Evolutionary conservation across 2,888 invertebrate species (phyloP).

Genomic region (Gryllus longicercus): DNA sequence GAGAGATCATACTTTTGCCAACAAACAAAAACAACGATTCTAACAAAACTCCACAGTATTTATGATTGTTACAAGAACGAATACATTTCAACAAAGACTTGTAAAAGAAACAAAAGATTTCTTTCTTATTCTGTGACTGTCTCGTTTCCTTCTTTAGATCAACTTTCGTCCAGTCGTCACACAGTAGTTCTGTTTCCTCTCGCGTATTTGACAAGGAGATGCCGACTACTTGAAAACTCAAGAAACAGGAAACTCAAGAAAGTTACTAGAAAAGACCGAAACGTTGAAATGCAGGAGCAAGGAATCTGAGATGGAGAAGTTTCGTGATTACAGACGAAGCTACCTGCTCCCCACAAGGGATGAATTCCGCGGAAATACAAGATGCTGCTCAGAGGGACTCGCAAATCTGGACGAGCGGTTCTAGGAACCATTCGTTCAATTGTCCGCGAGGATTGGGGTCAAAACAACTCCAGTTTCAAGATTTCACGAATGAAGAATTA

Average conservation of each 20-base stretch:
- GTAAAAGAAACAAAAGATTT: no score
- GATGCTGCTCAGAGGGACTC: neutral
- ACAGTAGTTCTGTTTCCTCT: neutral
- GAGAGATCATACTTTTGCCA: no score
- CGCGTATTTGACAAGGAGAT: neutral
- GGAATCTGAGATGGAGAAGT: neutral
- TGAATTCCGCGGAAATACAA: neutral
- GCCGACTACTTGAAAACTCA: neutral
- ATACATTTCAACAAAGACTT: no score
- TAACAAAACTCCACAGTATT: no score
- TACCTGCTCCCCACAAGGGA: neutral
- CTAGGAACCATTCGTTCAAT: neutral
- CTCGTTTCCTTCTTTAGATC: no score
- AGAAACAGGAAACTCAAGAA: neutral
- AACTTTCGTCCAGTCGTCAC: no score
- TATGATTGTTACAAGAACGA: no score
- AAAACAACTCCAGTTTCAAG: neutral
- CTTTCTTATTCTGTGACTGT: no score
- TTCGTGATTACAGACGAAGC: neutral
- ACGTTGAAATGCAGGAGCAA: neutral
- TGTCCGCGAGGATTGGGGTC: constrained; percentile 8
- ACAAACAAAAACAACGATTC: no score
- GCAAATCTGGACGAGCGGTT: neutral
- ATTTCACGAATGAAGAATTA: neutral
- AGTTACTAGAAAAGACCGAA: neutral